Evolutionary conservation across 1,140 invertebrate species (phyloP), one percentile per base, ranked within the genome.

Genomic region (Pantala flavescens): DNA sequence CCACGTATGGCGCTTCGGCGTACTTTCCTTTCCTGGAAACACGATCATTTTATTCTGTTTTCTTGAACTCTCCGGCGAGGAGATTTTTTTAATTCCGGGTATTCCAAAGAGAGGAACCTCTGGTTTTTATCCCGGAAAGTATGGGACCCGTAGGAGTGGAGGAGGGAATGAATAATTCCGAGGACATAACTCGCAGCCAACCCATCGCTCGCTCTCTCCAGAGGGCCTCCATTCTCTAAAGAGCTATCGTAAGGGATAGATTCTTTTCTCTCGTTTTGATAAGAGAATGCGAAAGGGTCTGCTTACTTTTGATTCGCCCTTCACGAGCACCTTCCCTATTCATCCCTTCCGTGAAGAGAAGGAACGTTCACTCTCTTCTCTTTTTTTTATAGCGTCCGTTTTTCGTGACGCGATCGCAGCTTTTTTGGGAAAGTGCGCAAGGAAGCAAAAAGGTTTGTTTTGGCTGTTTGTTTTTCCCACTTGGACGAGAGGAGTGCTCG

Each of bases 121-220:
- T 3, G 49, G 49, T 63, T 63, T 63, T 63, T 63, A 63, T 14
- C 49, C 49, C 49, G 49, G 49, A 63, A 63, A 63, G 49, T 63
- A 63, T 63, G 49, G 49, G 49, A 19, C 49, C n/a, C 49, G 49
- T 16, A 19, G 49, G 49, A 63, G 49, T 16, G 49, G 28, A 16
- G n/a, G n/a, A 63, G 49, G 12, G 49, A 63, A 63, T 63, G 49
- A 63, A 63, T 63, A 63, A 63, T 63, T 63, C 49, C 49, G 49
- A 63, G 49, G 49, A 63, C 49, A 63, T 63, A 63, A 63, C 49
- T 63, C 49, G 49, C 14, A 21, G 49, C 5, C 49, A 16, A 63
- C 16, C 14, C n/a, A 16, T 63, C 49, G 14, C 49, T 63, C 49
- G 14, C 49, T 63, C 49, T 49, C 49, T 7, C 49, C 12, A 3